Evolutionary conservation across 2,113 vertebrate species (phyloP).

Genomic region (Vulpes vulpes): DNA sequence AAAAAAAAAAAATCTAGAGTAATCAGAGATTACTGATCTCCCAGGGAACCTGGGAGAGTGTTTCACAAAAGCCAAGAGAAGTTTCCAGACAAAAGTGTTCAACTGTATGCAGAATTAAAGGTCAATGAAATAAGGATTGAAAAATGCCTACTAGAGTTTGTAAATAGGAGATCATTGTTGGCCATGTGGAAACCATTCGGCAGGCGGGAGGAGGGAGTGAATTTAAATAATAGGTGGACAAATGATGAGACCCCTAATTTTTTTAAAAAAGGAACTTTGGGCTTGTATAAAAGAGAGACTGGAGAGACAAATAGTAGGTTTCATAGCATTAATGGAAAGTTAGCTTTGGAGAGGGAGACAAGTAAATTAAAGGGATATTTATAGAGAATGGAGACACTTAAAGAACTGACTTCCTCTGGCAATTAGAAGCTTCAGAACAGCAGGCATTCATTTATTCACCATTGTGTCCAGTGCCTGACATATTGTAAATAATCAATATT

Average conservation of each 20-base stretch:
- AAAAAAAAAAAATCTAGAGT: neutral
- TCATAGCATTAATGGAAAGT: neutral
- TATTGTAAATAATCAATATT: neutral
- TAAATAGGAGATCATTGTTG: neutral
- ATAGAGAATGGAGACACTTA: neutral
- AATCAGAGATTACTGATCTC: neutral
- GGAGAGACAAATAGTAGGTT: neutral
- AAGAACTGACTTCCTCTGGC: neutral
- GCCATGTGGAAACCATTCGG: neutral
- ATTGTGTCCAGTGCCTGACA: neutral
- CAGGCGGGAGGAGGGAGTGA: neutral
- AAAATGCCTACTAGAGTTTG: neutral
- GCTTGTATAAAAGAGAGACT: neutral
- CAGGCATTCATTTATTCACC: neutral
- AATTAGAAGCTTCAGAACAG: neutral
- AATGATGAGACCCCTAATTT: neutral
- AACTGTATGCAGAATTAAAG: neutral
- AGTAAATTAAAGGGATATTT: neutral
- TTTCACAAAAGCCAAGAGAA: neutral
- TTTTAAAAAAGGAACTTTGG: neutral
- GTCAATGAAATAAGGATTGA: neutral
- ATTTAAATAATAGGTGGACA: conserved; percentile 4
- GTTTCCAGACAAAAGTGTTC: neutral
- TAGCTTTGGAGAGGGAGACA: neutral
- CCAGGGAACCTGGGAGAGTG: neutral